Evolutionary conservation across 30 jellyfish, hydroid and myxozoan genomes (phyloP).

Genomic region (Turritopsis rubra): DNA sequence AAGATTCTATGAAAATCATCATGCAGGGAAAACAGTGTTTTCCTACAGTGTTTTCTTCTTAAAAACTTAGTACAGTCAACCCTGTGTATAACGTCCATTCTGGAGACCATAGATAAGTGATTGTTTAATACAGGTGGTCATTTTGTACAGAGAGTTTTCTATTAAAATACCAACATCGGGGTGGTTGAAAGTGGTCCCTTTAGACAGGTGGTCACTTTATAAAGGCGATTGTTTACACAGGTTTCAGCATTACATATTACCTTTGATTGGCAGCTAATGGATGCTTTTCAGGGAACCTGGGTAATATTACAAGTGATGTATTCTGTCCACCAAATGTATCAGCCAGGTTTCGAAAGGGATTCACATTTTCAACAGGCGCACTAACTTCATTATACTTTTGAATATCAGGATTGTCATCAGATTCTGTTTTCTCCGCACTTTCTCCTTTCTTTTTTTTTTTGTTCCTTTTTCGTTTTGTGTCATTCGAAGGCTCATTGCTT

Average conservation of each 20-base stretch:
- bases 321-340: conserved; percentile 49
- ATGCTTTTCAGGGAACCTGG: conserved; percentile 32
- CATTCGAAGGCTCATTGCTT: conserved; percentile 17
- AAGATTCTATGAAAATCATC: too few species aligned
- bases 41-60: too few species aligned
- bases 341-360: conserved; percentile 28
- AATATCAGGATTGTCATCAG: conserved; percentile 6
- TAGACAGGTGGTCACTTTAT: too few species aligned
- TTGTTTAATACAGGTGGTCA: too few species aligned
- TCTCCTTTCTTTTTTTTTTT: conserved; percentile 13
- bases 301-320: conserved; percentile 26
- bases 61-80: too few species aligned
- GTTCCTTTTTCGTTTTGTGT: background rate
- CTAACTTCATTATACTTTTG: background rate
- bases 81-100: too few species aligned
- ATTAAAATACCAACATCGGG: too few species aligned
- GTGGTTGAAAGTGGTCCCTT: too few species aligned
- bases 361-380: background rate
- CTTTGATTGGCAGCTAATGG: conserved; percentile 45
- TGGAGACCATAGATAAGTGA: too few species aligned
- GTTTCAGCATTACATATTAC: conserved; percentile 7
- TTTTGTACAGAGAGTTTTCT: too few species aligned
- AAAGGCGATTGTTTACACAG: too few species aligned
- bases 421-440: conserved; percentile 8
- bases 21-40: too few species aligned